Base-by-base conservation (phyloP, 2,888 invertebrate species). In the Adela reaumurella region DNA sequence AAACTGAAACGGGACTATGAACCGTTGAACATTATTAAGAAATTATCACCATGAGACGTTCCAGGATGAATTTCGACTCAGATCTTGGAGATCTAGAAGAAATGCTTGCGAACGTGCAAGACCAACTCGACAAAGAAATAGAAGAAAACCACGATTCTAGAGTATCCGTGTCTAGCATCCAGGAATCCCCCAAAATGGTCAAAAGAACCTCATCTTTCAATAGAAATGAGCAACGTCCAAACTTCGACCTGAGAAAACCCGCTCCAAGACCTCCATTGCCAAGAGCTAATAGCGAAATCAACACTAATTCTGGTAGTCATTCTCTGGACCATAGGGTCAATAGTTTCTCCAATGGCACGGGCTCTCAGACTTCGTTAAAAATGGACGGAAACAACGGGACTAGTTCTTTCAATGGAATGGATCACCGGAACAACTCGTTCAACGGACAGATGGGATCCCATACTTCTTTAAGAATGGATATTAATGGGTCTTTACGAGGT, bases 61-160 rank as follows among this genome's bases (percentile, higher is more conserved):
- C 62, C 35, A 76, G 72, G 54, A 58, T 74, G 57, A 72, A 65
- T 28, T 55, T 74, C 10, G 71, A 74, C 53, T 78, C 78, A 2
- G 78, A 80, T 54, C 54, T 80, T 43, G 77, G 76, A 0, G 80
- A 80, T 49, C 52, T 80, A 10, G 80, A 80, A 50, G 77, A 79
- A 53, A 79, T 80, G 80, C 58, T 80, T 17, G 78, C 78, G 0
- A 69, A 73, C 54, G 79, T 80, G 1, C 79, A 79, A 50, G 71
- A 64, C 0, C 78, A 80, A 51, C 53, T 80, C 5, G 78, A 80
- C 54, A 65, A 74, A 48, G 80, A 80, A 55, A 77, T 80, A 1
- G 77, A 74, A 35, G 46, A 70, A 47, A 74, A 74, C 51, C 70
- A 65, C 45, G 74, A 76, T 35, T 59, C 63, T 2, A 74, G 72